phyloP scores from a whole-genome alignment of 2,888 invertebrate genomes.

The Anarsia innoxiella region DNA sequence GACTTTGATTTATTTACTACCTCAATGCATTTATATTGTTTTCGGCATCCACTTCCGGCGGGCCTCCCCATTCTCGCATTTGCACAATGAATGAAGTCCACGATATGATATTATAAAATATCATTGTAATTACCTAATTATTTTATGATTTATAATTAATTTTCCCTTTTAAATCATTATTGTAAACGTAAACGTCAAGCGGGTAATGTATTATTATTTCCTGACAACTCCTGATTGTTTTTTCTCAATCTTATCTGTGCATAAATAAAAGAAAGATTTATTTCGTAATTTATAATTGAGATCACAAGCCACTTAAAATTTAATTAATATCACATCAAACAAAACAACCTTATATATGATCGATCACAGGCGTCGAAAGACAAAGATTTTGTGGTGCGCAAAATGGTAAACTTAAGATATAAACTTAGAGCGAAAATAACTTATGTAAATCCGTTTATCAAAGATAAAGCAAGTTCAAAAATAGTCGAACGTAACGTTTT shows the following conservation, averaged over 20 bases:
- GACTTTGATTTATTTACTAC: constrained; percentile 5
- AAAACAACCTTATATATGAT: constrained; percentile 24
- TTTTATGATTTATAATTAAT: no score
- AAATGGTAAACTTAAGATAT: constrained; percentile 17
- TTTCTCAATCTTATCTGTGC: no score
- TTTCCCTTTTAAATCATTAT: neutral
- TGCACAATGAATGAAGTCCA: no score
- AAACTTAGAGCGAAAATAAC: neutral
- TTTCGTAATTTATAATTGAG: constrained; percentile 56
- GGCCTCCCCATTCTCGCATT: no score
- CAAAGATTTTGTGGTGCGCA: constrained; percentile 15
- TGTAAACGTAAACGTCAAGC: neutral
- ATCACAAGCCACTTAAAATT: constrained; percentile 63
- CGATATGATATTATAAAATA: no score
- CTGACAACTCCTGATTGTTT: no score
- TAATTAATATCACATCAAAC: constrained; percentile 46
- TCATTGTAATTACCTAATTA: no score
- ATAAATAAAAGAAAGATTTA: no score
- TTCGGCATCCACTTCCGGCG: no score
- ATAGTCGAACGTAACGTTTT: no score
- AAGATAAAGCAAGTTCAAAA: constrained; percentile 9
- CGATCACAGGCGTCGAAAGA: constrained; percentile 20
- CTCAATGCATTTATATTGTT: no score
- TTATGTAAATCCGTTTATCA: neutral
- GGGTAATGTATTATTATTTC: neutral